Base-by-base conservation (phyloP, 2,797 vertebrate species). In the Buphagus erythrorhynchus region DNA sequence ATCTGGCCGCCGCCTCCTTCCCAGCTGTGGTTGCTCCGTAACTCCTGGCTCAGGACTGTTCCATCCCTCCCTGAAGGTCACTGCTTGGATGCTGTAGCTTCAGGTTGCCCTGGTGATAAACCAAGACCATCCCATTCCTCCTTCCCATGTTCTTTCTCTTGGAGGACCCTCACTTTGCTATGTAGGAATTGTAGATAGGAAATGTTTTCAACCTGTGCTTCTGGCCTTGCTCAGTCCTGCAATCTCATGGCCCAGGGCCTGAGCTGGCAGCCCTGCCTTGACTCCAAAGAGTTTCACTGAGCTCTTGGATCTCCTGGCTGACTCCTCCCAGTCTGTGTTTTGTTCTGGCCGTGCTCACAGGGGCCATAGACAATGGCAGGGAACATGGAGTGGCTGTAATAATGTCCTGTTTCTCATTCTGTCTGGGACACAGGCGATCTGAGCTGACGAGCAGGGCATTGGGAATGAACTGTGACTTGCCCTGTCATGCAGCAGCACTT, bases 11-110 rank as follows among this genome's bases (percentile, higher is more conserved):
- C 0, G 1, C 71, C 88, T 95, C 72, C 86, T 72, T 90, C 71
- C 90, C 90, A 95, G 95, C 92, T 95, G 90, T 76, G 86, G 74
- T 61, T 91, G 77, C 72, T 96, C 95, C 71, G 16, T 31, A 63
- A 45, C 57, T 96, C 17, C 77, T 93, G 77, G 76, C 83, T 76
- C 0, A 0, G 62, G 71, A 17, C 35, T 69, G 48, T 57, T 94
- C 67, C 52, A n/a, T 92, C 65, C 28, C 36, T 74, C 65, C 22
- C 42, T 1, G 8, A 88, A 93, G 76, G 88, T 94, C 90, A 72
- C 16, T 46, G 46, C 52, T 85, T 17, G 29, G 74, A 68, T 61
- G 45, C 61, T 61, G 73, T 38, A 65, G 18, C 21, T 80, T 63
- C 54, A 83, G 49, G 46, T 51, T 83, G 88, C 38, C 65, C 65